These are phyloP conservation scores for Dusona sp. DNA, from an alignment of 2,888 invertebrate species.

Conservation along the genomic window DNA sequence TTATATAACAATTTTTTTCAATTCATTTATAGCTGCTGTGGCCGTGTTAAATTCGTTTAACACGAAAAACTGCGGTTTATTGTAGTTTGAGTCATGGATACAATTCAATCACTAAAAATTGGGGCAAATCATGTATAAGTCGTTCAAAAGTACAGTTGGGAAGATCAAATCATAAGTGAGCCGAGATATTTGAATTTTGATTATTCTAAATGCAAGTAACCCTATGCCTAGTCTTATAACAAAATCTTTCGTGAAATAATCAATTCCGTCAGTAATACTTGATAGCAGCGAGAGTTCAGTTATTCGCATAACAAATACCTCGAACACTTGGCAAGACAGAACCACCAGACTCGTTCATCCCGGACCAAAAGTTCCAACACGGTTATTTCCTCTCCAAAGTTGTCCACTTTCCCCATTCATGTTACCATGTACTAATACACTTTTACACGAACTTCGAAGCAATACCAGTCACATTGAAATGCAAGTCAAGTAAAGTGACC, in stretches of 20 bases:
- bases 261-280: not conserved
- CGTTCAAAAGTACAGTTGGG: too few relatives aligned
- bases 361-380: conserved; percentile 48
- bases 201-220: not conserved
- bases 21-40: not conserved
- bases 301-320: conserved; percentile 39
- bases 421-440: conserved; percentile 39
- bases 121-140: too few relatives aligned
- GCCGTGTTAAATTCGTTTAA: not conserved
- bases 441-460: conserved; percentile 45
- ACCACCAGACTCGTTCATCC: conserved; percentile 33
- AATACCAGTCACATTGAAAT: conserved; percentile 43
- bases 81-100: not conserved
- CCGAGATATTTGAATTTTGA: not conserved
- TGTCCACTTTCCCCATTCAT: conserved; percentile 40
- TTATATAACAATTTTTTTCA: not conserved
- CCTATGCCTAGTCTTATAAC: not conserved
- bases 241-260: not conserved
- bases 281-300: conserved; percentile 25
- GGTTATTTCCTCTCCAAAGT: conserved; percentile 36
- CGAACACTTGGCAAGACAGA: conserved; percentile 36
- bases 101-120: not conserved
- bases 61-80: not conserved
- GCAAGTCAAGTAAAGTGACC: conserved; percentile 27
- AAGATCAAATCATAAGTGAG: too few relatives aligned